phyloP scores from a whole-genome alignment of 2,113 vertebrate species.

The Catharus minimus region DNA sequence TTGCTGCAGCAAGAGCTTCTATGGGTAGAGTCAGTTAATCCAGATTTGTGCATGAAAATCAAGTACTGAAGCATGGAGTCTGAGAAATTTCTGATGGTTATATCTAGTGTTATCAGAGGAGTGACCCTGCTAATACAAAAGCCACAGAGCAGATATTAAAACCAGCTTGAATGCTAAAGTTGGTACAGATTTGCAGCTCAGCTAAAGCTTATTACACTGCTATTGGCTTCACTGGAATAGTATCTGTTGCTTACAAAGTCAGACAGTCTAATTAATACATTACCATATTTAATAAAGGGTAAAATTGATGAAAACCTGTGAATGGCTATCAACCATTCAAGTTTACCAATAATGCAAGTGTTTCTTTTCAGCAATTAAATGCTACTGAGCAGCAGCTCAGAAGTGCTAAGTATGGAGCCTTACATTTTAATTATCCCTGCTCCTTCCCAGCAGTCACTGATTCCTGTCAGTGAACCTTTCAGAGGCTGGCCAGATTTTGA shows the following conservation, averaged over 20 bases:
- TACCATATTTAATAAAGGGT: slow-evolving; percentile 8
- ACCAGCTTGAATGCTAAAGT: not conserved
- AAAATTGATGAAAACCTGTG: not conserved
- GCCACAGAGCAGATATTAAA: not conserved
- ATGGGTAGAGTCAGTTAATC: not conserved
- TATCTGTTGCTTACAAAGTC: not conserved
- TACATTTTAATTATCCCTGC: not conserved
- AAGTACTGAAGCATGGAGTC: not conserved
- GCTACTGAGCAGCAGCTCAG: not conserved
- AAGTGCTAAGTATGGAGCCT: not conserved
- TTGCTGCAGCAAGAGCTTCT: not conserved
- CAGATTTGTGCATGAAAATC: not conserved
- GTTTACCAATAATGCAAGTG: not conserved
- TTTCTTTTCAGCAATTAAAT: not conserved
- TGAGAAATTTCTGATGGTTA: not conserved
- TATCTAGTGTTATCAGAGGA: not conserved
- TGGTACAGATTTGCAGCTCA: slow-evolving; percentile 23
- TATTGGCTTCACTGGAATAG: not conserved
- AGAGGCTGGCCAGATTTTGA: not conserved
- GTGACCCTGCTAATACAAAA: not conserved
- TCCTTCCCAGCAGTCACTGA: not conserved
- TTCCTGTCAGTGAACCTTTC: not conserved
- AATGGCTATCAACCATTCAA: not conserved
- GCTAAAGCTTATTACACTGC: not conserved
- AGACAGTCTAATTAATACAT: not conserved